Evolutionary conservation across 64 coral and sea anemone genomes (phyloP).

Genomic region (Acropora yongei): DNA sequence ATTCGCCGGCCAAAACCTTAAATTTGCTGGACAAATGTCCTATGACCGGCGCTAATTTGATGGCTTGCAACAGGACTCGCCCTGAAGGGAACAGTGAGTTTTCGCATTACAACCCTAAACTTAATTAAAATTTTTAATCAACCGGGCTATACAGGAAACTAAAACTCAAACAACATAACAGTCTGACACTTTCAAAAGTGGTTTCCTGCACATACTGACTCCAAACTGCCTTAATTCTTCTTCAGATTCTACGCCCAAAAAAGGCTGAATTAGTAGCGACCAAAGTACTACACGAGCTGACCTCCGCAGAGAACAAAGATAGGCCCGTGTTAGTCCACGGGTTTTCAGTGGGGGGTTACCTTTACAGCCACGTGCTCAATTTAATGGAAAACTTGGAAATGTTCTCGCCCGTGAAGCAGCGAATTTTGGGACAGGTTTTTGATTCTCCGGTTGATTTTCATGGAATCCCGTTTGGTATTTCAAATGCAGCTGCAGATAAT

Average conservation of each 20-base stretch:
- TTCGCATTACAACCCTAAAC: no score
- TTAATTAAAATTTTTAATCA: no score
- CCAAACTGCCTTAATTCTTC: background rate
- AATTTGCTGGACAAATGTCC: no score
- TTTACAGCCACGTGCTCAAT: conserved; percentile 91
- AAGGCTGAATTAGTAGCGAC: conserved; percentile 83
- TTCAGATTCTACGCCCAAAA: conserved; percentile 84
- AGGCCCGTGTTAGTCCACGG: conserved; percentile 85
- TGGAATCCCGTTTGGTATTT: conserved; percentile 78
- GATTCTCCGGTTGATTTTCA: conserved; percentile 95
- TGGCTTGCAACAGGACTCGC: no score
- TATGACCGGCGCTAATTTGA: no score
- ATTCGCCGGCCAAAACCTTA: no score
- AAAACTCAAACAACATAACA: no score
- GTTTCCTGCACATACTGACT: no score
- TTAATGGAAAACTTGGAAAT: conserved; percentile 74
- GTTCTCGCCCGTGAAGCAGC: conserved; percentile 69
- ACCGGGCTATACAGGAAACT: no score
- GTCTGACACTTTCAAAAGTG: no score
- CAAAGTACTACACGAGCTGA: conserved; percentile 68
- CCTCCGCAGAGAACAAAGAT: conserved; percentile 59
- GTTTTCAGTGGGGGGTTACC: conserved; percentile 91
- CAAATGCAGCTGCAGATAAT: conserved; percentile 82
- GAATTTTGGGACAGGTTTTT: conserved; percentile 91
- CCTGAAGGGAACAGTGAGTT: no score